Conservation (phyloP, 1,140 invertebrate genomes). For the Macrosteles quadrilineatus region DNA sequence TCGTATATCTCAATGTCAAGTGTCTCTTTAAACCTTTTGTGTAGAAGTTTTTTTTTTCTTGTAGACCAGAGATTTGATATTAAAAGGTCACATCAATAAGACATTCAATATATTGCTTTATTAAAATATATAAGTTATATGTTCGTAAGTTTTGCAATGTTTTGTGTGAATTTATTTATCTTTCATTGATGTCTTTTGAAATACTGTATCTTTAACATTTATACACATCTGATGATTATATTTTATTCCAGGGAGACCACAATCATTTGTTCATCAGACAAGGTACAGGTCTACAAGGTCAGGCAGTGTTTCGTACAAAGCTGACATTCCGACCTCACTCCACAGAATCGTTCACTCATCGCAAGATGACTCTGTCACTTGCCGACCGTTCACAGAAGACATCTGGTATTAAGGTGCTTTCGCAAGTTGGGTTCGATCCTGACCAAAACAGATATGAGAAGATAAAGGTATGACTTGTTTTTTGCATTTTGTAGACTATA, state of each 20-base stretch:
- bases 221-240: too few relatives aligned
- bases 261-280: slow-evolving; percentile 96
- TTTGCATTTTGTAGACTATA: slow-evolving; percentile 25
- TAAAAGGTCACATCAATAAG: too few relatives aligned
- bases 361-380: slow-evolving; percentile 97
- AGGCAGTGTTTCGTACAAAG: slow-evolving; percentile 95
- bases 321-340: slow-evolving; percentile 96
- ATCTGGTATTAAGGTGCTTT: slow-evolving; percentile 94
- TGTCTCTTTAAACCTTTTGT: too few relatives aligned
- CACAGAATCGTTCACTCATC: slow-evolving; percentile 97
- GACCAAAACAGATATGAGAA: slow-evolving; percentile 88
- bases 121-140: too few relatives aligned
- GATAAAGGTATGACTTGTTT: slow-evolving; percentile 70
- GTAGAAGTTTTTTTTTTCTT: too few relatives aligned
- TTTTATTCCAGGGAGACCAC: slow-evolving; percentile 74
- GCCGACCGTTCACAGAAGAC: slow-evolving; percentile 97
- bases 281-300: slow-evolving; percentile 96
- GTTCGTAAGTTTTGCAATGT: too few relatives aligned
- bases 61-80: too few relatives aligned
- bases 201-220: too few relatives aligned
- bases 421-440: slow-evolving; percentile 91
- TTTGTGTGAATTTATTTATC: too few relatives aligned
- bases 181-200: too few relatives aligned
- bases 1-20: too few relatives aligned
- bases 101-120: too few relatives aligned